Percentiles rank a stretch among this genome's conserved stretches.
phyloP scores from a whole-genome alignment of 2,888 invertebrate genomes.

The Amaurobius ferox region DNA sequence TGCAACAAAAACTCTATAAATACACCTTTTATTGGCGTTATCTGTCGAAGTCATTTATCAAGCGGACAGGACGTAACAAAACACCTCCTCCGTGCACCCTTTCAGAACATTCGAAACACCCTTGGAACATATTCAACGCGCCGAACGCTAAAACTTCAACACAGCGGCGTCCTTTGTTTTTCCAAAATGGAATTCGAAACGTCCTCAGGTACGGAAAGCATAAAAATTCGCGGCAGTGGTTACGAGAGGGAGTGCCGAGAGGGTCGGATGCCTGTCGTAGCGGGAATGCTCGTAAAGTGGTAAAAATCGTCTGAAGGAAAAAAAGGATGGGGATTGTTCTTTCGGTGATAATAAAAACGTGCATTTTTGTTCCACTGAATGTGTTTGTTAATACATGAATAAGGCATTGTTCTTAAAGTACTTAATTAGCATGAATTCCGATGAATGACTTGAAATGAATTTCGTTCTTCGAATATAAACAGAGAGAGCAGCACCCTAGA shows the following conservation, averaged over 20 bases:
- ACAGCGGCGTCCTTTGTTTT: background rate
- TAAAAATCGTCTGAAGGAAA: background rate
- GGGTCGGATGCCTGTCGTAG: background rate
- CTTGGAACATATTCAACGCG: background rate
- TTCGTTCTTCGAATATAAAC: too few relatives aligned
- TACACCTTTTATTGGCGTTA: slow-evolving; percentile 14
- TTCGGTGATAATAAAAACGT: background rate
- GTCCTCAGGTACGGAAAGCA: background rate
- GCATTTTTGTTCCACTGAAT: too few relatives aligned
- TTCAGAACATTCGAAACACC: background rate
- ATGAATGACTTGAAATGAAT: too few relatives aligned
- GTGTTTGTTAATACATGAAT: too few relatives aligned
- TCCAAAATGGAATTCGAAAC: slow-evolving; percentile 1
- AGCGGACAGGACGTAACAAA: background rate
- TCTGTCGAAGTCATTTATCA: slow-evolving; percentile 12
- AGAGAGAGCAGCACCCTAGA: too few relatives aligned
- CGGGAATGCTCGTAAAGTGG: slow-evolving; percentile 2
- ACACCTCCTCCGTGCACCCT: slow-evolving; percentile 7
- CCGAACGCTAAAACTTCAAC: background rate
- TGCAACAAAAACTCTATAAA: slow-evolving; percentile 6
- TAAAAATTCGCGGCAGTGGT: background rate
- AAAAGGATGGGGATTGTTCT: background rate
- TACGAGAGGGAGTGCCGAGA: background rate
- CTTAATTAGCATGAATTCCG: too few relatives aligned
- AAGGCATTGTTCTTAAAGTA: too few relatives aligned